Percentiles rank a stretch among this genome's conserved stretches.
phyloP scores from a whole-genome alignment of 1,140 invertebrate species.

The Phymastichus coffea region DNA sequence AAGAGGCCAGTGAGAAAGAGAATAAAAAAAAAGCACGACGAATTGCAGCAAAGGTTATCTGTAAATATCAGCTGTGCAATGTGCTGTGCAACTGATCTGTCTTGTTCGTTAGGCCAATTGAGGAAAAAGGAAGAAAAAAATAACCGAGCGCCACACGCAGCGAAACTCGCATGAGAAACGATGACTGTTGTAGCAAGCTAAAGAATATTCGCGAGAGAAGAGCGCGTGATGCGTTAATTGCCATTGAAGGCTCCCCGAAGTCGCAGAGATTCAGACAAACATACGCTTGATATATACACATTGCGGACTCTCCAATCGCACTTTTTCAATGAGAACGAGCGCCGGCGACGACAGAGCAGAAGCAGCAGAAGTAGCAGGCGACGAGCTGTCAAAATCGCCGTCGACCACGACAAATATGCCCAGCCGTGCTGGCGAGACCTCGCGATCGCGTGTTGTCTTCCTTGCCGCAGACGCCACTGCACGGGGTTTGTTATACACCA shows the following conservation, averaged over 20 bases:
- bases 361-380: neutral
- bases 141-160: neutral
- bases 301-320: no score
- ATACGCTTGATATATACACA: neutral
- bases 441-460: no score
- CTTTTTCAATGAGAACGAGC: constrained; percentile 15
- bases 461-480: no score
- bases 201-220: no score
- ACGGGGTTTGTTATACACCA: no score
- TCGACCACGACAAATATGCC: neutral
- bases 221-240: constrained; percentile 23
- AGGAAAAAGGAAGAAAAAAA: neutral
- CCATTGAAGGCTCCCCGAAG: constrained; percentile 13
- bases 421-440: no score
- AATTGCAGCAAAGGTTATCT: no score
- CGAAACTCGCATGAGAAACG: neutral
- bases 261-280: no score
- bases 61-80: no score
- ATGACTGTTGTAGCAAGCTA: no score
- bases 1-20: neutral
- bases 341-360: neutral
- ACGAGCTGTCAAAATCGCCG: neutral
- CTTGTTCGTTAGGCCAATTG: neutral
- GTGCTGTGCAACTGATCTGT: no score
- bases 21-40: constrained; percentile 12